These are phyloP conservation scores for Psephotus haematonotus DNA, from an alignment of 2,113 vertebrate genomes.

Conservation along the genomic window DNA sequence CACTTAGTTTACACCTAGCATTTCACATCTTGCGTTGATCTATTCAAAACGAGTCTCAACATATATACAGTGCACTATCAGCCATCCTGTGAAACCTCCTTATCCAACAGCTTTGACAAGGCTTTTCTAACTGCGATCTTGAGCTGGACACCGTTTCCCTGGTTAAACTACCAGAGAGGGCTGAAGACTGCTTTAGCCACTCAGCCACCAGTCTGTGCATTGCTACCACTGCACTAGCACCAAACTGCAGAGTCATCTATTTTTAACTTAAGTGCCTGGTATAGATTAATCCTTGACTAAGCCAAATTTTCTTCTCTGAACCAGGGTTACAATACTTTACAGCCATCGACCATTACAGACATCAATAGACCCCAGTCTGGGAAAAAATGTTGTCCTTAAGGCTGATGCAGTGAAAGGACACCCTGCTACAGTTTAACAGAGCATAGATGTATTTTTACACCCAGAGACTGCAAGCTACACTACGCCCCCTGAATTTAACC, in stretches of 20 bases:
- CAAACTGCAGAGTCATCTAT: background rate
- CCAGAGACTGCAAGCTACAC: background rate
- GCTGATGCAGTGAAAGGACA: background rate
- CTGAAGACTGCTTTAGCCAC: background rate
- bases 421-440: background rate
- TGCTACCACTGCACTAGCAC: background rate
- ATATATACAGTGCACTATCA: accelerated
- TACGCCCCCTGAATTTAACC: constrained; percentile 64
- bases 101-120: accelerated
- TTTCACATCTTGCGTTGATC: accelerated
- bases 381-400: background rate
- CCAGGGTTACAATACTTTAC: background rate
- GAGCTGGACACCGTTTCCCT: background rate
- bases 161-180: background rate
- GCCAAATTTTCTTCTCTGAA: background rate
- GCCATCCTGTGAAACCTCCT: background rate
- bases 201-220: background rate
- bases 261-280: background rate
- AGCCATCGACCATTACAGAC: accelerated
- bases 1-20: background rate
- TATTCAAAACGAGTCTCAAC: background rate
- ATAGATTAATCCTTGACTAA: background rate
- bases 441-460: constrained; percentile 43
- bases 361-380: accelerated
- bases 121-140: accelerated